Evolutionary conservation across 2,797 vertebrate species (phyloP).

Genomic region (Sciurus carolinensis): DNA sequence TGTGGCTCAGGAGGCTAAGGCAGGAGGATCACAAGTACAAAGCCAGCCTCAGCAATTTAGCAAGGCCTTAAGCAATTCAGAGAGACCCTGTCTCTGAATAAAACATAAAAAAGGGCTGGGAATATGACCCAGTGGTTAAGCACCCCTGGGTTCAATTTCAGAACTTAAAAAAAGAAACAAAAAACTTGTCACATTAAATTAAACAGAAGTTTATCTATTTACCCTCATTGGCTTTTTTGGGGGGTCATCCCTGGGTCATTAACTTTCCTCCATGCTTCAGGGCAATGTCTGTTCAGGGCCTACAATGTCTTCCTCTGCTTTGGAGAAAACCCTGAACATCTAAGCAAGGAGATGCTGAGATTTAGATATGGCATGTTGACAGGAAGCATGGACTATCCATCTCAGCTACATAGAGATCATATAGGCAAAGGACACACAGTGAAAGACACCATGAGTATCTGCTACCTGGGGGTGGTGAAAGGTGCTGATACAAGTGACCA

Average conservation of each 20-base stretch:
- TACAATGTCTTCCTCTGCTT: background rate
- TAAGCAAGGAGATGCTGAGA: background rate
- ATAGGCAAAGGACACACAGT: background rate
- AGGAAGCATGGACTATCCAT: background rate
- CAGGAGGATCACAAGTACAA: too few species aligned
- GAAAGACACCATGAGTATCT: background rate
- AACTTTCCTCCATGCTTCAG: background rate
- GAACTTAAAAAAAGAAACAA: too few species aligned
- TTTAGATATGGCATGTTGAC: background rate
- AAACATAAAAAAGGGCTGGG: too few species aligned
- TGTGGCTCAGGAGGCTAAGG: too few species aligned
- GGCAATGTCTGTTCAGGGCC: background rate
- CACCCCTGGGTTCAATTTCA: too few species aligned
- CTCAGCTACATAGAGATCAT: background rate
- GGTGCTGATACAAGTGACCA: background rate
- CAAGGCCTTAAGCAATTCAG: too few species aligned
- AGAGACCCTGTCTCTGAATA: too few species aligned
- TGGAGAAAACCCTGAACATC: background rate
- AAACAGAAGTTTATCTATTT: slow-evolving; percentile 3
- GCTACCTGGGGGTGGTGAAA: background rate
- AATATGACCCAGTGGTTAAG: too few species aligned
- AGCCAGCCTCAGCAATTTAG: too few species aligned
- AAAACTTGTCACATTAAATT: background rate
- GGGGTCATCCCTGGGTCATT: background rate
- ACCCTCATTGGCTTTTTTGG: background rate